Percentiles rank a stretch among this genome's conserved stretches.
Evolutionary conservation across 2,888 invertebrate genomes (phyloP).

Genomic region (Melanostoma scalare): DNA sequence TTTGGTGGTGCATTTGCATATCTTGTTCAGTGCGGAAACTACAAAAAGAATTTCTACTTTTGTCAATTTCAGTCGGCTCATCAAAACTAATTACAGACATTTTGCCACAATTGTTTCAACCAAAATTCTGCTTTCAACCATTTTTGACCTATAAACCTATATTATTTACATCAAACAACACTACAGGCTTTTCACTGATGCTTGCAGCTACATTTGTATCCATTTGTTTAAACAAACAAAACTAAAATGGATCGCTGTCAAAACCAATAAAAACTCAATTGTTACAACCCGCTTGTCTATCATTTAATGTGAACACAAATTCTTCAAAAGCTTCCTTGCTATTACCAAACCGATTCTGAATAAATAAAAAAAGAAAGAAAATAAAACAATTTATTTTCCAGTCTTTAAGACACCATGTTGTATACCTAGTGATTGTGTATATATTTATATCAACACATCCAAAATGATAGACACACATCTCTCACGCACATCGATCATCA

Average conservation of each 20-base stretch:
- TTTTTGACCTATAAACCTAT: no score
- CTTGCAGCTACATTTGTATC: no score
- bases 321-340: background rate
- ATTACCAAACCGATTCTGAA: background rate
- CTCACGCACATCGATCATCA: slow-evolving; percentile 71
- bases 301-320: background rate
- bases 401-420: background rate
- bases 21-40: no score
- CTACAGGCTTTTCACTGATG: no score
- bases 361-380: background rate
- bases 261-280: slow-evolving; percentile 6
- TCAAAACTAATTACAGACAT: no score
- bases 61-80: no score
- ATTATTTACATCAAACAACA: no score
- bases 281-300: background rate
- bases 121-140: no score
- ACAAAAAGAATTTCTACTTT: no score
- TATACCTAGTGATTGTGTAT: background rate
- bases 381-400: background rate
- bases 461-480: slow-evolving; percentile 58
- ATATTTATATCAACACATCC: slow-evolving; percentile 51
- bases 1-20: no score
- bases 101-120: no score
- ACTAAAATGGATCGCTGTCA: background rate
- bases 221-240: no score